Evolutionary conservation across 2,797 vertebrate species (phyloP), one percentile per base, ranked within the genome.

Genomic region (Sebastes flavidus): DNA sequence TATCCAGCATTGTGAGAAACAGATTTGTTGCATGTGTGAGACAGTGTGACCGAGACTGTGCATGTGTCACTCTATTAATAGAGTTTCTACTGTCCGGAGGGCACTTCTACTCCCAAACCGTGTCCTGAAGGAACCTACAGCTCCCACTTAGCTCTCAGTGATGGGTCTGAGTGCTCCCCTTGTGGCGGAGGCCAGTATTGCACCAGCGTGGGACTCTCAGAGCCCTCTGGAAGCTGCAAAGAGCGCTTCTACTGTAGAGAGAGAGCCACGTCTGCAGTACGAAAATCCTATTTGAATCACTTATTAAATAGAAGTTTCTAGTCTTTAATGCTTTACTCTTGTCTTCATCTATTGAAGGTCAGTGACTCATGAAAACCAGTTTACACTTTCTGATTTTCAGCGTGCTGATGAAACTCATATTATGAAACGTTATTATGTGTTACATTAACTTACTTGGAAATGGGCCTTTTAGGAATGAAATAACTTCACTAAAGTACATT

Each of bases 241-340:
- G 95, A 95, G 80, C 95, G 97, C 3, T 98, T 96, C 91, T 97
- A 96, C 92, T 98, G 97, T 83, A 93, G 92, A 90, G 92, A 92
- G 62, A 92, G 94, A 89, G 96, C 97, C 60, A 90, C 75, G 16
- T 97, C 94, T 86, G 92, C 96, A 5, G 97, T 98, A 96, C 82
- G 96, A 76, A 27, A 54, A 75, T 56, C 1, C 5, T 32, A 32
- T 78, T 60, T 72, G 4, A 56, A 77, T 70, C 2, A 25, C 68
- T 56, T 46, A 62, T 58, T 52, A 14, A 69, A 25, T 18, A 8
- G 18, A 73, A 38, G 12, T 36, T 62, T 8, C 7, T 68, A 32
- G 36, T 65, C 7, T 34, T 68, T 13, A 5, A 46, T 78, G 27
- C 3, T 24, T 65, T 65, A 71, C 55, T 2, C 1, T 36, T 55